These are phyloP conservation scores for Chloropsis cyanopogon DNA, from an alignment of 2,113 vertebrate genomes.

Conservation along the genomic window DNA sequence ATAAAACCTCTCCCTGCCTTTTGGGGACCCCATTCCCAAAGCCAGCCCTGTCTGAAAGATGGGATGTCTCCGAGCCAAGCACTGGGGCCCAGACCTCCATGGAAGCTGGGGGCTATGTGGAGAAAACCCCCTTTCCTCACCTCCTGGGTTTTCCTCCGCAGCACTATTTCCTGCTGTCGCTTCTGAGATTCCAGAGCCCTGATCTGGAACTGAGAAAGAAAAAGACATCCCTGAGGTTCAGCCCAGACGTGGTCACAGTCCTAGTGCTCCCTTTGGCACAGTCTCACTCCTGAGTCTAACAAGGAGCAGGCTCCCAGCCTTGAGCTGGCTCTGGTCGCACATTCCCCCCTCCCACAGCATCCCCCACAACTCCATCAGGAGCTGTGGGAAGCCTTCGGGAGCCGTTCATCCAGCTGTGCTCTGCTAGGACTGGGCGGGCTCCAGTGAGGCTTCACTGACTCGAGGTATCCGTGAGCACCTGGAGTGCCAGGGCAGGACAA, in stretches of 20 bases:
- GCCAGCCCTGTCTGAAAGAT: background rate
- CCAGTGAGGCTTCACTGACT: accelerated
- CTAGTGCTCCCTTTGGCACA: background rate
- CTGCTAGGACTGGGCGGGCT: accelerated
- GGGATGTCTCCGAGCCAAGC: accelerated
- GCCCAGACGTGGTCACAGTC: accelerated
- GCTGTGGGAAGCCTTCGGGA: background rate
- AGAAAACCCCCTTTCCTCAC: conserved; percentile 32
- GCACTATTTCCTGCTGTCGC: conserved; percentile 91
- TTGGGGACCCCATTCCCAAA: background rate
- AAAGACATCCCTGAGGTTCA: background rate
- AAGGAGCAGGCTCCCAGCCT: background rate
- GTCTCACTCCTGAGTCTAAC: background rate
- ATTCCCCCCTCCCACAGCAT: background rate
- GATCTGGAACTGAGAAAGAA: conserved; percentile 87
- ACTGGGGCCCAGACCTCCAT: background rate
- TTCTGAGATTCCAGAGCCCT: conserved; percentile 94
- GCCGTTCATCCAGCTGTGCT: background rate
- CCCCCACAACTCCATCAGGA: background rate
- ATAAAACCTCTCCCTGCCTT: background rate
- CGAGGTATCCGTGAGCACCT: background rate
- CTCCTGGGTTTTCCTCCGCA: conserved; percentile 94
- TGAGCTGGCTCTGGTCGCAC: background rate
- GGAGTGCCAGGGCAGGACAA: background rate
- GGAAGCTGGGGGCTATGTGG: background rate